These are phyloP conservation scores for Odontocerum albicorne DNA, from an alignment of 2,888 invertebrate species.

Conservation along the genomic window DNA sequence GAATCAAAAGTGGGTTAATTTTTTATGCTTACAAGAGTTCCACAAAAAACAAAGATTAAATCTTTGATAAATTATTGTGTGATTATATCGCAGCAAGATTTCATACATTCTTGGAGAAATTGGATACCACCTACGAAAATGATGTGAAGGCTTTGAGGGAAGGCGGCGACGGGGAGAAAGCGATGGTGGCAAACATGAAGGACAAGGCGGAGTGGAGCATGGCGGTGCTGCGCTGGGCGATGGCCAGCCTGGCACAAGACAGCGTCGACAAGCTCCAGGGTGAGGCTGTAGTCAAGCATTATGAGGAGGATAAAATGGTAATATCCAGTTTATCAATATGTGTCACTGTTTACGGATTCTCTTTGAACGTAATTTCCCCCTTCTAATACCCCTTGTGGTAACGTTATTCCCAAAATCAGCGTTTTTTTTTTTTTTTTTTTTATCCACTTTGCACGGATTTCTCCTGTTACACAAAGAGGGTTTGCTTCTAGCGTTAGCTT, in stretches of 20 bases:
- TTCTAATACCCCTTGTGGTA: no score
- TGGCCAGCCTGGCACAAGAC: background rate
- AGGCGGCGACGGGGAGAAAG: background rate
- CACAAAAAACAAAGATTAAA: background rate
- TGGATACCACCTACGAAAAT: constrained; percentile 4
- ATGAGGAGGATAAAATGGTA: constrained; percentile 22
- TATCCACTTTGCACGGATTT: no score
- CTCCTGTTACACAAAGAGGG: no score
- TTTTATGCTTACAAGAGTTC: no score
- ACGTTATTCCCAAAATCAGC: no score
- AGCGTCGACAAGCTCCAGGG: constrained; percentile 5
- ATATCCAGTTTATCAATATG: no score
- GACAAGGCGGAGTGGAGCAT: constrained; percentile 17
- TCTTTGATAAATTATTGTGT: background rate
- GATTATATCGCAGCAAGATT: constrained; percentile 9
- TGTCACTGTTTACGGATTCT: no score
- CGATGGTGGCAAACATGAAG: background rate
- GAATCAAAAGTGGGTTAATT: no score
- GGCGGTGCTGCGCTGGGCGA: constrained; percentile 16
- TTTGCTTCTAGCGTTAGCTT: no score
- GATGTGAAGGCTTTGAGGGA: constrained; percentile 5
- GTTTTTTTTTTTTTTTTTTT: no score
- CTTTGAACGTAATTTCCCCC: no score
- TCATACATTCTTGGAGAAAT: constrained; percentile 3
- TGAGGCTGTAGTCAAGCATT: constrained; percentile 16